These are phyloP conservation scores for Microctenopoma steveboyesi DNA, from an alignment of 2,797 vertebrate genomes.

Conservation along the genomic window DNA sequence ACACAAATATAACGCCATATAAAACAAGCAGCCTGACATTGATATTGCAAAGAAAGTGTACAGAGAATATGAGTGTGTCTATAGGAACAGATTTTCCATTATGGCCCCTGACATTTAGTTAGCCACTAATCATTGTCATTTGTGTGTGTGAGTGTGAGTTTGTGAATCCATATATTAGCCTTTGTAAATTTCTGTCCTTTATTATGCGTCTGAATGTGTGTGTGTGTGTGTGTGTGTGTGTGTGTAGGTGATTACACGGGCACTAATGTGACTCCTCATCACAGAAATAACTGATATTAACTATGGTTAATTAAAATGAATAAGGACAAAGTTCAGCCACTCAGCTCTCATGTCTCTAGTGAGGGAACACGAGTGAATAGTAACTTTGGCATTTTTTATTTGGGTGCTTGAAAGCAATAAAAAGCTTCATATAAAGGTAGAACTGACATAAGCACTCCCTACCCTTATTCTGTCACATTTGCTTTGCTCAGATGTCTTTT, in stretches of 20 bases:
- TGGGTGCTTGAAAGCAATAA: conserved; percentile 26
- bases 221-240: neutral
- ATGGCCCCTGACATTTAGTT: conserved; percentile 75
- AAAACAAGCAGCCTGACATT: conserved; percentile 44
- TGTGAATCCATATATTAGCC: conserved; percentile 30
- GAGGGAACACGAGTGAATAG: conserved; percentile 44
- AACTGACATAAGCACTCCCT: neutral
- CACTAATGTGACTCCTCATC: conserved; percentile 62
- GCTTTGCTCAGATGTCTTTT: conserved; percentile 9
- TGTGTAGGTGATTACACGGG: conserved; percentile 13
- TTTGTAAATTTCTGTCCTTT: conserved; percentile 27
- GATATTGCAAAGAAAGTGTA: conserved; percentile 42
- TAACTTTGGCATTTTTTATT: conserved; percentile 34
- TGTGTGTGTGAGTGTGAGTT: conserved; percentile 35
- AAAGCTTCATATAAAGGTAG: conserved; percentile 4
- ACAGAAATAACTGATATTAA: conserved; percentile 75
- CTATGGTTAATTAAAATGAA: conserved; percentile 79
- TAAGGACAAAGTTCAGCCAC: conserved; percentile 77
- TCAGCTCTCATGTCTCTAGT: conserved; percentile 59
- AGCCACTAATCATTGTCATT: conserved; percentile 67
- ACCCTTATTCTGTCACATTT: conserved; percentile 13
- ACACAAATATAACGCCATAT: neutral
- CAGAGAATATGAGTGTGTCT: conserved; percentile 61
- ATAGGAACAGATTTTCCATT: conserved; percentile 72
- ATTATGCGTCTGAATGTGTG: conserved; percentile 40